phyloP scores from a whole-genome alignment of 2,113 vertebrate genomes.

The Coptodon rendalli region DNA sequence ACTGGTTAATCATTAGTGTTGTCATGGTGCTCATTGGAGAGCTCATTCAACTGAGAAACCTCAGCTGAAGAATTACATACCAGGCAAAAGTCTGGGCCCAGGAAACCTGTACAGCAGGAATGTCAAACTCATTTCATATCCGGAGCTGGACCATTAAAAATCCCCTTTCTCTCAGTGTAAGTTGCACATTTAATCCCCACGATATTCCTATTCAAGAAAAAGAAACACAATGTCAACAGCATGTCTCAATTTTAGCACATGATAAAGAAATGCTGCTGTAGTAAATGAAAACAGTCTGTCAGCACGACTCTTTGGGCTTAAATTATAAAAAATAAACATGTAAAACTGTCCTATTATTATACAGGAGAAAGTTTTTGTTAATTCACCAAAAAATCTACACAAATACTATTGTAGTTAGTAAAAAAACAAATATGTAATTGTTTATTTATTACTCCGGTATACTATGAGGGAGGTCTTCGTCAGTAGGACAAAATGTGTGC shows the following conservation, averaged over 20 bases:
- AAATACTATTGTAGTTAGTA: neutral
- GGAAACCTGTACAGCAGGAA: neutral
- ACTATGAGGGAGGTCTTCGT: fast-evolving
- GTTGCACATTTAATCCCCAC: neutral
- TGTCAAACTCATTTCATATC: neutral
- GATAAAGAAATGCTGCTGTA: neutral
- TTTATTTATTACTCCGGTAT: neutral
- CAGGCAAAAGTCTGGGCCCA: neutral
- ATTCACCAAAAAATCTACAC: neutral
- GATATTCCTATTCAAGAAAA: neutral
- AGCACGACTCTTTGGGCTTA: neutral
- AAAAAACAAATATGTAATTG: neutral
- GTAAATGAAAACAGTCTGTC: neutral
- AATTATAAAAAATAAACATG: neutral
- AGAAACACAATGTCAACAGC: fast-evolving
- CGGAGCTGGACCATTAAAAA: neutral
- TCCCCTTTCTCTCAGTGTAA: neutral
- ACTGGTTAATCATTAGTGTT: neutral
- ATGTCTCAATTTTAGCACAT: fast-evolving
- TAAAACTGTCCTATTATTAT: neutral
- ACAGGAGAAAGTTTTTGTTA: fast-evolving
- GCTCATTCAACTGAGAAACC: neutral
- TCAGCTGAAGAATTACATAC: neutral
- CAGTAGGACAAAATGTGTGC: neutral
- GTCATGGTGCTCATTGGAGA: neutral